Evolutionary conservation across 2,888 invertebrate genomes (phyloP).

Genomic region (Sinopyrophorus schimmeli): DNA sequence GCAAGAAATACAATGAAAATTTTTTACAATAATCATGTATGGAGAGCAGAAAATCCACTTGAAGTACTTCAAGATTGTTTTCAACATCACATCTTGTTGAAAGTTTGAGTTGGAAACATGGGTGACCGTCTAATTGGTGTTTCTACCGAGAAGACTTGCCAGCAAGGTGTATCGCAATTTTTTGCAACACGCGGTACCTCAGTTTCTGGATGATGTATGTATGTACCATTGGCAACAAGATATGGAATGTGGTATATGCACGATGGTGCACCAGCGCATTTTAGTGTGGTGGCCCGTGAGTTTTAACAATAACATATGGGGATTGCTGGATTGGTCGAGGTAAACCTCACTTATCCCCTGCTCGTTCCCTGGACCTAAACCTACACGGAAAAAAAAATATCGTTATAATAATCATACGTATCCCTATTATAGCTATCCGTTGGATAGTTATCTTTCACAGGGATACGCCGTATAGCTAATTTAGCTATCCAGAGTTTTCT

Average conservation of each 20-base stretch:
- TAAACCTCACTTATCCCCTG: constrained; percentile 33
- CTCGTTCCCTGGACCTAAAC: constrained; percentile 32
- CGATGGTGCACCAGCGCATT: constrained; percentile 45
- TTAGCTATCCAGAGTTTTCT: no score
- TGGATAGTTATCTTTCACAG: no score
- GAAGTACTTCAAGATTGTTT: constrained; percentile 11
- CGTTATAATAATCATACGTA: no score
- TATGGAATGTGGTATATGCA: constrained; percentile 40
- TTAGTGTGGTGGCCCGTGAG: constrained; percentile 32
- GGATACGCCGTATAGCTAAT: no score
- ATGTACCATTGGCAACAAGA: constrained; percentile 33
- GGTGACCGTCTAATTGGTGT: constrained; percentile 23
- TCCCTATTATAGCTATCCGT: no score
- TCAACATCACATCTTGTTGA: constrained; percentile 32
- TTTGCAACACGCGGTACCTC: constrained; percentile 20
- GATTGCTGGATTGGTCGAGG: constrained; percentile 37
- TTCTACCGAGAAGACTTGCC: constrained; percentile 26
- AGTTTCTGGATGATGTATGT: constrained; percentile 30
- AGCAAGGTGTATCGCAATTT: constrained; percentile 25
- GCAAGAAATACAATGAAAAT: constrained; percentile 33
- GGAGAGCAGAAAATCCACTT: constrained; percentile 19
- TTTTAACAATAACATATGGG: constrained; percentile 24
- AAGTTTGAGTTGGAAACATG: constrained; percentile 27
- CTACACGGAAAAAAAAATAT: no score
- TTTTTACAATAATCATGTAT: constrained; percentile 35